Evolutionary conservation across 2,888 invertebrate genomes (phyloP).

Genomic region (Sipha maydis): DNA sequence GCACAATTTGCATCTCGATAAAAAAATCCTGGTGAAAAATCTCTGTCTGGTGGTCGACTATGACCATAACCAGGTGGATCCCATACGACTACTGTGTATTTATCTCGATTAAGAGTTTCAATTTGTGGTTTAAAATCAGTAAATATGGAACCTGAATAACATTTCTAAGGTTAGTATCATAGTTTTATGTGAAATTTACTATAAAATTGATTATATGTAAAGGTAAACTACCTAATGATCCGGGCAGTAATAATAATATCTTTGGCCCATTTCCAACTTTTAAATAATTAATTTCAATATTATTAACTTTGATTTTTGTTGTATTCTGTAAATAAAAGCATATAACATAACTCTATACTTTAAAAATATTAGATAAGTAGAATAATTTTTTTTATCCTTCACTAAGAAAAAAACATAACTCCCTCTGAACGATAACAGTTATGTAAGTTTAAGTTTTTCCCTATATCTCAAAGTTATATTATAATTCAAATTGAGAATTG

Average conservation of each 20-base stretch:
- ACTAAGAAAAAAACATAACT: neutral
- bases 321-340: conserved; percentile 30
- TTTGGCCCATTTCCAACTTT: conserved; percentile 73
- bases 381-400: neutral
- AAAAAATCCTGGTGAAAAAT: conserved; percentile 78
- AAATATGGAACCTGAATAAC: conserved; percentile 75
- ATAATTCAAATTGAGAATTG: too few species aligned
- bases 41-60: conserved; percentile 80
- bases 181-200: neutral
- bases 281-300: conserved; percentile 73
- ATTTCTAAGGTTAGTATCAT: neutral
- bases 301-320: conserved; percentile 71
- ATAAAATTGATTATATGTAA: conserved; percentile 10
- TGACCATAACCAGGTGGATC: conserved; percentile 90
- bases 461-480: too few species aligned
- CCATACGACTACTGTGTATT: conserved; percentile 78
- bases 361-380: too few species aligned
- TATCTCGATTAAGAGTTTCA: conserved; percentile 73
- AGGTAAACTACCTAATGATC: conserved; percentile 74
- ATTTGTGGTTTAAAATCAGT: conserved; percentile 85
- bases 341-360: neutral
- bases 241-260: conserved; percentile 79
- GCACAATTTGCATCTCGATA: conserved; percentile 80
- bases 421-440: too few species aligned
- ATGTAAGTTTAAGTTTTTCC: too few species aligned